phyloP scores from a whole-genome alignment of 2,797 vertebrate species.

The Gephyroberyx darwinii region DNA sequence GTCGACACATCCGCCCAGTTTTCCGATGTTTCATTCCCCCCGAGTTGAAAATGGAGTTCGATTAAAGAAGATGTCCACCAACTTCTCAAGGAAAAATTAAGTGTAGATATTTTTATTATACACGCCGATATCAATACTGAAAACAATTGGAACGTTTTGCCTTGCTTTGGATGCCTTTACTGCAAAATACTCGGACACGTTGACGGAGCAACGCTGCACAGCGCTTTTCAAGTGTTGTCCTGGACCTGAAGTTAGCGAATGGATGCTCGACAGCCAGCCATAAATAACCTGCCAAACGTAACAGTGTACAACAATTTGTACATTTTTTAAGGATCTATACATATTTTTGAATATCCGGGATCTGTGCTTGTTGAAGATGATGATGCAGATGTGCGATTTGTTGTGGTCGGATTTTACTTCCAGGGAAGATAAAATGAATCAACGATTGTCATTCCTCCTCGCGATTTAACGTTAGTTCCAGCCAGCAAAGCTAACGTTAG shows the following conservation, averaged over 20 bases:
- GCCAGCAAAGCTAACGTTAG: constrained; percentile 66
- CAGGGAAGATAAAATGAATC: constrained; percentile 82
- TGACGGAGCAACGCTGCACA: constrained; percentile 73
- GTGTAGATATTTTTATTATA: constrained; percentile 21
- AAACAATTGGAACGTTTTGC: constrained; percentile 5
- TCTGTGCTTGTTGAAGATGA: constrained; percentile 63
- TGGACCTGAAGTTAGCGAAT: constrained; percentile 80
- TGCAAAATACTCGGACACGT: constrained; percentile 71
- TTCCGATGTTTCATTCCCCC: constrained; percentile 82
- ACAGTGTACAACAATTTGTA: constrained; percentile 41
- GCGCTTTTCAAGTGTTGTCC: constrained; percentile 79
- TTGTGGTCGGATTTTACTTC: constrained; percentile 84
- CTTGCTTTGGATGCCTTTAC: constrained; percentile 64
- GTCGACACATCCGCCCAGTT: constrained; percentile 88
- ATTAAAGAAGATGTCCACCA: constrained; percentile 80
- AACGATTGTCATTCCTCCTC: constrained; percentile 80
- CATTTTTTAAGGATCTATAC: constrained; percentile 66
- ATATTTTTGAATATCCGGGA: constrained; percentile 49
- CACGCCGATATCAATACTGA: not conserved
- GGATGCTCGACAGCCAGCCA: constrained; percentile 79
- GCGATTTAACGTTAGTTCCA: constrained; percentile 72
- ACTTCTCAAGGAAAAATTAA: constrained; percentile 74
- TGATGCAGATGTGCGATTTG: constrained; percentile 74
- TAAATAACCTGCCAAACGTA: constrained; percentile 73
- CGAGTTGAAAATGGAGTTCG: constrained; percentile 88